Evolutionary conservation across 2,797 vertebrate species (phyloP).

Genomic region (Myripristis jacobus): DNA sequence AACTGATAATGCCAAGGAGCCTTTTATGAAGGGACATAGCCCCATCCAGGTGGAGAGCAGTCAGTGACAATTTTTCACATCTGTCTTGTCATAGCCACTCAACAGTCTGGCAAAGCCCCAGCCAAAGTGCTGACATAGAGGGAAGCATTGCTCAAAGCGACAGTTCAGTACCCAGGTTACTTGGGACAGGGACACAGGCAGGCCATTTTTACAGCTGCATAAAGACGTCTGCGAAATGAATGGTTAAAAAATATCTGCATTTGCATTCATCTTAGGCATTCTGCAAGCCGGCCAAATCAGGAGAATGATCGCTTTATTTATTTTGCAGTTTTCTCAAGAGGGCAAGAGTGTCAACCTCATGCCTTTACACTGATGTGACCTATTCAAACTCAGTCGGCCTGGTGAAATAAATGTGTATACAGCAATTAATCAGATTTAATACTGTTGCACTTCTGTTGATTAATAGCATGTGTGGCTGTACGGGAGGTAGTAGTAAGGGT

Average conservation of each 20-base stretch:
- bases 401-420: neutral
- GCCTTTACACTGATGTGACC: neutral
- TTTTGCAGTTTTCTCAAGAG: neutral
- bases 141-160: conserved; percentile 36
- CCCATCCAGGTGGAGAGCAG: conserved; percentile 51
- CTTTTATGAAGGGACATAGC: conserved; percentile 60
- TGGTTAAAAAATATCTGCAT: neutral
- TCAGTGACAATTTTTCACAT: conserved; percentile 51
- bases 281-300: neutral
- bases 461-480: neutral
- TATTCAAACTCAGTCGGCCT: no score
- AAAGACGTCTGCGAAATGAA: neutral
- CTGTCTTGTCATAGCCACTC: conserved; percentile 46
- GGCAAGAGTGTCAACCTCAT: neutral
- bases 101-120: conserved; percentile 55
- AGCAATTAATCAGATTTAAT: neutral
- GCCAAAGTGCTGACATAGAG: conserved; percentile 61
- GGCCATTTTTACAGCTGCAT: conserved; percentile 7
- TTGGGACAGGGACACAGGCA: neutral
- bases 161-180: conserved; percentile 14
- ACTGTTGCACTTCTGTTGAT: neutral
- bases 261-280: neutral
- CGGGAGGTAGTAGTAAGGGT: neutral
- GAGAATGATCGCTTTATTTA: neutral
- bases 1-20: conserved; percentile 54